These are phyloP conservation scores for Aculops lycopersici DNA, from an alignment of 1,140 invertebrate species.

Conservation along the genomic window DNA sequence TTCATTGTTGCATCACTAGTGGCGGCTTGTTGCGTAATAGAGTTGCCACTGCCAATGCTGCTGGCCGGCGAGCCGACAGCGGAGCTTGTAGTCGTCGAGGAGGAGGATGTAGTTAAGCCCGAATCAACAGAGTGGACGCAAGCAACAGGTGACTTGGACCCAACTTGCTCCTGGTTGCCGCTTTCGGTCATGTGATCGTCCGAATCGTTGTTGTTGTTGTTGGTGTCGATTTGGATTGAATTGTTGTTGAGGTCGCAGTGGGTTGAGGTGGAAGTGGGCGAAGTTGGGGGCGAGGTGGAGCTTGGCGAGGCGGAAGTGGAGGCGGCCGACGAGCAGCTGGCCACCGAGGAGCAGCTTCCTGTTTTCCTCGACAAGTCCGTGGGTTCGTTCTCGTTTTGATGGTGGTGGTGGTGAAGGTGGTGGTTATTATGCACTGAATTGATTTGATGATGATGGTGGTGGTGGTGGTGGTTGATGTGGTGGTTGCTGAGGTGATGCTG, in stretches of 20 bases:
- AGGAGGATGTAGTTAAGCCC: too few species aligned
- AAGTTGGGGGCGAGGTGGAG: conserved; percentile 3
- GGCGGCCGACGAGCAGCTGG: neutral
- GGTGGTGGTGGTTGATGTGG: conserved; percentile 1
- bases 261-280: neutral
- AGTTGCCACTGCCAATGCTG: too few species aligned
- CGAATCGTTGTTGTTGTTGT: conserved; percentile 1
- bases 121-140: too few species aligned
- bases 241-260: too few species aligned
- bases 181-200: too few species aligned
- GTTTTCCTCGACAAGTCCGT: neutral
- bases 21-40: too few species aligned
- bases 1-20: too few species aligned
- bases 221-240: conserved; percentile 1
- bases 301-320: conserved; percentile 3
- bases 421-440: neutral
- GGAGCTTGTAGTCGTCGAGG: too few species aligned
- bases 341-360: neutral
- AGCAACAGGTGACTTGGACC: too few species aligned
- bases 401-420: conserved; percentile 6
- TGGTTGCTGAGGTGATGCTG: too few species aligned
- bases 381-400: neutral
- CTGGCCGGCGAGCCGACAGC: too few species aligned
- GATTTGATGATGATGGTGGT: neutral
- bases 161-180: too few species aligned